Base-by-base conservation (phyloP, 2,888 invertebrate species). In the Aspidapion aeneum region DNA sequence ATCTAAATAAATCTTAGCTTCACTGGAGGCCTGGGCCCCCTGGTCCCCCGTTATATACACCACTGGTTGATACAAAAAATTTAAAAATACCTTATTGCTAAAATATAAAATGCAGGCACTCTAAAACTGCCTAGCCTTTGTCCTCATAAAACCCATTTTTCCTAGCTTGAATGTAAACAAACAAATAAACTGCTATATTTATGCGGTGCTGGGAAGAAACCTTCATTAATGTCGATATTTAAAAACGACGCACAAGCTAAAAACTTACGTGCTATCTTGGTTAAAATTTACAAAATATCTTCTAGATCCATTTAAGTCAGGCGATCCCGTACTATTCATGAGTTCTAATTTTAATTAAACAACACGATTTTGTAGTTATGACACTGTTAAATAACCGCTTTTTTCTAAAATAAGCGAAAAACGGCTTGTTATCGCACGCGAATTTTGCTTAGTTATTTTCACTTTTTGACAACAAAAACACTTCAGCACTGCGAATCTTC, bases 201-300 rank as follows among this genome's bases (percentile, higher is more conserved):
- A 35, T 12, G 35, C 35, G 12, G 12, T 35, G 3, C 12, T 3
- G 12, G 12, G 12, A 7, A 12, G 3, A 35, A 35, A 35, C 12
- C 3, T 35, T 35, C 3, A 35, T 35, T 35, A 35, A 35, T 35
- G n/a, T n/a, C n/a, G n/a, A n/a, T n/a, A 35, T 35, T 35, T 7
- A 7, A 7, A 35, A 35, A 35, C 35, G 12, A 35, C 35, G 35
- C 35, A 35, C 12, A 35, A 35, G 12, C 35, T 12, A 21, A 16
- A 66, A 68, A 90, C 95, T 93, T 91, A 97, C 97, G 96, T 93
- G 88, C 90, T 91, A 82, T 98, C 97, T 82, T 98, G 97, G 82
- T 98, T 98, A 80, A 98, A 98, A 83, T 95, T 96, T 75, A 96
- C 95, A 82, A 94, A 96, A 82, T 93, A 90, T 81, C 91, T 90